A percentile compares a stretch with the other conserved stretches of the same genome.
These are phyloP conservation scores for Malaclemys terrapin DNA, from an alignment of 2,113 vertebrate genomes.

Conservation along the genomic window DNA sequence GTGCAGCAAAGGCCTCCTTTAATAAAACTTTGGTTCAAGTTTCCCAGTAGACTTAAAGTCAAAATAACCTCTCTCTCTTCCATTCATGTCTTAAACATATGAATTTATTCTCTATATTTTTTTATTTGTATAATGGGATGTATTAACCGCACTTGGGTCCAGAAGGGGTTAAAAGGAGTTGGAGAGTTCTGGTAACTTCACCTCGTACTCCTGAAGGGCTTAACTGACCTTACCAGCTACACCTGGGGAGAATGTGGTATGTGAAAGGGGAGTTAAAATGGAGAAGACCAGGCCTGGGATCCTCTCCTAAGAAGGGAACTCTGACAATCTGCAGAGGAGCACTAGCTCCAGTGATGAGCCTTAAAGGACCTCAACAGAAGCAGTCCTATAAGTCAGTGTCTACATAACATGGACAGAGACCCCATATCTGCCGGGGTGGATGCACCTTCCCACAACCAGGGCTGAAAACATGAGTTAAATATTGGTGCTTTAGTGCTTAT, in stretches of 20 bases:
- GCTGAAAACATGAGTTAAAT: background rate
- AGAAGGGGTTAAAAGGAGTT: background rate
- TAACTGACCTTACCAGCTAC: background rate
- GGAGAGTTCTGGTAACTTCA: background rate
- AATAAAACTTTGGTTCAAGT: constrained; percentile 47
- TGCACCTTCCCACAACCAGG: background rate
- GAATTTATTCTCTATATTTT: background rate
- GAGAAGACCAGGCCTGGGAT: background rate
- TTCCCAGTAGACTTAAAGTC: constrained; percentile 30
- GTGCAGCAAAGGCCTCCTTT: constrained; percentile 26
- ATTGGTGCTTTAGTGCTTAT: background rate
- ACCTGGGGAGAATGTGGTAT: background rate
- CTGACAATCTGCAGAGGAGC: background rate
- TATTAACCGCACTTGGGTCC: background rate
- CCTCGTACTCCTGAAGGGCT: background rate
- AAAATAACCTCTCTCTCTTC: constrained; percentile 13
- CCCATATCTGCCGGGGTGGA: background rate
- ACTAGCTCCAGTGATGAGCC: background rate
- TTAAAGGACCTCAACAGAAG: background rate
- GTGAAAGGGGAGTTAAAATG: background rate
- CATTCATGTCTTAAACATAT: background rate
- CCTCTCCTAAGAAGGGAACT: background rate
- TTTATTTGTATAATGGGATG: background rate
- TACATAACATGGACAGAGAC: background rate
- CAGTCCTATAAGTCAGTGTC: background rate